Base-by-base conservation (phyloP, 2,113 vertebrate genomes). In the Dermatemys mawii region DNA sequence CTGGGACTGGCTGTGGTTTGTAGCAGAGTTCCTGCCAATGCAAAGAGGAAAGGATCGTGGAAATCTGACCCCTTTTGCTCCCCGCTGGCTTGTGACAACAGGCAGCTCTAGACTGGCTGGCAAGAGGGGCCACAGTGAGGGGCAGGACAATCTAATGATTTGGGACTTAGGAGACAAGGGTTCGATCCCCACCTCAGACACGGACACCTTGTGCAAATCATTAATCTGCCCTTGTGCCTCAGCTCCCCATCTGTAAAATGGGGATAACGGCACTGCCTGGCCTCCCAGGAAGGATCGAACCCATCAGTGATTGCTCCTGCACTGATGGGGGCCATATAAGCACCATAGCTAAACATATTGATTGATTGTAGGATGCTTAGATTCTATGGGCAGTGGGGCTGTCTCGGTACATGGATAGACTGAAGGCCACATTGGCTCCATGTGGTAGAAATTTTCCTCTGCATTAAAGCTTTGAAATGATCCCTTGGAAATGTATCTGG, bases 171-270 rank as follows among this genome's bases (percentile, higher is more conserved):
- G 73, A 53, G 16, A 17, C 26, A 8, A 19, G 24, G 38, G 38
- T 41, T 57, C 16, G 13, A 9, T 29, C 27, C 80, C 38, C 38
- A 57, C 14, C 26, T 81, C 38, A 46, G 41, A 29, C 22, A 44
- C 11, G 24, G 12, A 44, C 11, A 24, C 22, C 38, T 27, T 76
- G 73, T 41, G 41, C 24, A 46, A 27, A 46, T 41, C 73, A 46
- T 76, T 76, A 16, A 46, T 46, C 22, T 5, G 8, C 6, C 24
- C 16, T 35, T 0, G 0, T 80, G 79, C 54, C 60, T 41, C 0
- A 1, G 24, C 49, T 24, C 22, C 19, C 1, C 12, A 48, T 4
- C 29, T 55, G 35, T 79, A 32, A 27, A 35, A 46, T 0, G 0
- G 53, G 29, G 57, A 16, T 92, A 78, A n/a, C 32, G 9, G 13